Evolutionary conservation across 2,113 vertebrate genomes (phyloP).

Genomic region (Catharus fuscescens): DNA sequence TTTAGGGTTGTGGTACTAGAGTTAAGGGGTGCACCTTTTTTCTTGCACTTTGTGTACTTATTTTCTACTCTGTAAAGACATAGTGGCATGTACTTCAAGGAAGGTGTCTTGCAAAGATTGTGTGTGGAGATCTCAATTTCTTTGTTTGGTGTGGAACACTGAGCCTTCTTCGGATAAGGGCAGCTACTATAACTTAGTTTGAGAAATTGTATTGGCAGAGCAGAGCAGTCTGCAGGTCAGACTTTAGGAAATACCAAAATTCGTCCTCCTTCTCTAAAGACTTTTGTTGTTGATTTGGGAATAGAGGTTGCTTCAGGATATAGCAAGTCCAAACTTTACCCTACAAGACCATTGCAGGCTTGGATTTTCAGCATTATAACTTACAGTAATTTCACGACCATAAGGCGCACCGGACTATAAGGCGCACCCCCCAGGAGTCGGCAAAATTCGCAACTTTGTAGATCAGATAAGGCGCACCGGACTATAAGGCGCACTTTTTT

Average conservation of each 20-base stretch:
- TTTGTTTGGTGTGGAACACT: neutral
- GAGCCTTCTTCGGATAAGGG: neutral
- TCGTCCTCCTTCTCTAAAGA: neutral
- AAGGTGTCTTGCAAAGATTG: neutral
- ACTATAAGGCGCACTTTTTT: too few species aligned
- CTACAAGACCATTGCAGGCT: neutral
- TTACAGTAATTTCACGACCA: too few species aligned
- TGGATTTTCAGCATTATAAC: neutral
- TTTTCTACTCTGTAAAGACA: neutral
- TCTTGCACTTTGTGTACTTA: neutral
- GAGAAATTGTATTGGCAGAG: neutral
- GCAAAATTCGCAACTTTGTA: too few species aligned
- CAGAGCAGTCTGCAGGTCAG: neutral
- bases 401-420: too few species aligned
- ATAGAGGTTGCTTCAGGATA: neutral
- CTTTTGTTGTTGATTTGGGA: neutral
- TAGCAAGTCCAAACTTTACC: neutral
- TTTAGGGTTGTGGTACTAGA: neutral
- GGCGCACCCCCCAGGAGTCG: too few species aligned
- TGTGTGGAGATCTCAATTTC: neutral
- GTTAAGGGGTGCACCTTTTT: neutral
- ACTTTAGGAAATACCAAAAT: neutral
- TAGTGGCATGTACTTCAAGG: accelerated
- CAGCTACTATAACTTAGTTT: neutral
- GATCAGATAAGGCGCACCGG: too few species aligned